phyloP scores from a whole-genome alignment of 2,797 vertebrate genomes.

The Propithecus deckenii region DNA sequence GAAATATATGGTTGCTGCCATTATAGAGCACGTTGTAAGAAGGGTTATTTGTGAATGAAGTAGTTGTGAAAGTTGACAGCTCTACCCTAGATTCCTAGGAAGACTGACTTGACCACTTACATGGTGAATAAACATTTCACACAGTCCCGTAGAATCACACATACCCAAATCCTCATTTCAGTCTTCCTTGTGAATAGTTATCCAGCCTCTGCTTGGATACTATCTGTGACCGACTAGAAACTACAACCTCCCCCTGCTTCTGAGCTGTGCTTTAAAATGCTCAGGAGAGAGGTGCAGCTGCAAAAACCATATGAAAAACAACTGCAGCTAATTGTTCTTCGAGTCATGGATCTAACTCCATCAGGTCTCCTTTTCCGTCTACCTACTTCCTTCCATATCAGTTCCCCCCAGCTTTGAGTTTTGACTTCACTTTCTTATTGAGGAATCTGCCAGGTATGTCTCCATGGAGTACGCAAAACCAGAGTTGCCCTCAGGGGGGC shows the following conservation, averaged over 20 bases:
- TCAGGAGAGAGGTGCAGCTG: neutral
- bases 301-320: neutral
- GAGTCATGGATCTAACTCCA: neutral
- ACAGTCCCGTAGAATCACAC: neutral
- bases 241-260: neutral
- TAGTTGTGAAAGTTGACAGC: neutral
- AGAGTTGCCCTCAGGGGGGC: neutral
- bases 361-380: neutral
- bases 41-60: neutral
- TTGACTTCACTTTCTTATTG: neutral
- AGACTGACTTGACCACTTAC: neutral
- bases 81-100: neutral
- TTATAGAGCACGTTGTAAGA: neutral
- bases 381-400: neutral
- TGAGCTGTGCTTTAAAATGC: neutral
- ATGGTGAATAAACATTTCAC: neutral
- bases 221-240: neutral
- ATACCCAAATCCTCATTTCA: neutral
- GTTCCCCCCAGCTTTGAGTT: neutral
- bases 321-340: neutral
- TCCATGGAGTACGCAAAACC: neutral
- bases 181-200: neutral
- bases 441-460: neutral
- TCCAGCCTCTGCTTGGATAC: neutral
- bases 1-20: neutral